Percentiles rank a stretch among this genome's conserved stretches.
Conservation (phyloP, 2,888 invertebrate genomes). For the Epiblema foenella region DNA sequence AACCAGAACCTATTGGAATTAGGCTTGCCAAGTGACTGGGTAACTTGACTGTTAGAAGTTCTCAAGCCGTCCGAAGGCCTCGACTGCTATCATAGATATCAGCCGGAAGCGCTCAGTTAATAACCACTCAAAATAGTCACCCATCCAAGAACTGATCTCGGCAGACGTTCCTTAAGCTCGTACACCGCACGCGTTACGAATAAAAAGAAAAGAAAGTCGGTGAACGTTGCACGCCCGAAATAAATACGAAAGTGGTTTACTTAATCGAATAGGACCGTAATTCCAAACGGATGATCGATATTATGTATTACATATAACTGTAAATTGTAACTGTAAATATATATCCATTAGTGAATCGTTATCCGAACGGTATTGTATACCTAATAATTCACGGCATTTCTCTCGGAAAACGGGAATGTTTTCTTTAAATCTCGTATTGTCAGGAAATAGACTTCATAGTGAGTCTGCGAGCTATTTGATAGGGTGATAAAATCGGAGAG, state of each 20-base stretch:
- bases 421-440: conserved; percentile 51
- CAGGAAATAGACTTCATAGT: conserved; percentile 50
- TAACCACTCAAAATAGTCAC: too few species aligned
- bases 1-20: too few species aligned
- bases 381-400: conserved; percentile 21
- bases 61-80: too few species aligned
- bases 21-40: too few species aligned
- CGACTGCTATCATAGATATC: too few species aligned
- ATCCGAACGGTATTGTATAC: conserved; percentile 30
- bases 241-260: background rate
- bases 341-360: conserved; percentile 7
- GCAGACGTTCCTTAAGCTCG: too few species aligned
- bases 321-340: background rate
- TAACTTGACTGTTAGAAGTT: too few species aligned
- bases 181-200: too few species aligned
- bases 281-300: background rate
- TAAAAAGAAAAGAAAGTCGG: background rate
- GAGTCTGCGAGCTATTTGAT: conserved; percentile 50
- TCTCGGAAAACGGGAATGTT: conserved; percentile 47
- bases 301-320: background rate
- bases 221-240: background rate
- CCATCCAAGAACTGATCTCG: too few species aligned
- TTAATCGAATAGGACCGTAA: background rate
- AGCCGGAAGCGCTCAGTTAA: too few species aligned
- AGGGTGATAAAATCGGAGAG: conserved; percentile 49